Evolutionary conservation across 1,140 invertebrate species (phyloP), one percentile per base, ranked within the genome.

Genomic region (Drosophila nasuta): DNA sequence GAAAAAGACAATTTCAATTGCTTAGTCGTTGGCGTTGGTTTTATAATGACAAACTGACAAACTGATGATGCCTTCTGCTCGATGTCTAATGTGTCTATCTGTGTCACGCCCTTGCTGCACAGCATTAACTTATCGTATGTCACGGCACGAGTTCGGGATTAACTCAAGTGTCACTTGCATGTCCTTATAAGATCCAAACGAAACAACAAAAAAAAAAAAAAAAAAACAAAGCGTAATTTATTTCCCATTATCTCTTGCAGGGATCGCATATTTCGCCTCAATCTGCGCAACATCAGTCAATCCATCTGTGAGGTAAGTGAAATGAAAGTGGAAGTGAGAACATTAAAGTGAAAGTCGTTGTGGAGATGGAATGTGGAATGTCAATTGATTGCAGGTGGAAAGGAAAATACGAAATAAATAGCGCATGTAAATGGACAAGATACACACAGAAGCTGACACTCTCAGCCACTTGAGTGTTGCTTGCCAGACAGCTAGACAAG

Each of bases 211-310:
- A 49, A 17, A 52, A 49, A 5, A 3, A 20, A 25, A 25, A 13
- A 11, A 10, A 33, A 56, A 28, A 49, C 33, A 54, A 41, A 7
- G 8, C 5, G n/a, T 73, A 64, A 64, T 75, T 52, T 65, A 65
- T 65, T 41, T 64, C 30, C 13, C 8, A 56, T 65, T 65, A 38
- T 80, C 35, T 60, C 11, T 81, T 80, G 20, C 94, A 96, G 95
- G 95, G 95, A 96, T 93, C 94, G 95, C 91, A 94, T 96, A 79
- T 95, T 95, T 93, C 94, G 94, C 77, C 93, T 96, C 70, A 95
- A 95, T 93, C 93, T 96, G 93, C 94, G 94, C 91, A 95, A 96
- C 93, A 95, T 96, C 79, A 95, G 95, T 90, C 95, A 95, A 92
- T 95, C 95, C 72, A 94, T 95, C 88, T 96, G 95, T 88, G 95